These are phyloP conservation scores for Prenolepis imparis DNA, from an alignment of 2,888 invertebrate genomes.

Conservation along the genomic window DNA sequence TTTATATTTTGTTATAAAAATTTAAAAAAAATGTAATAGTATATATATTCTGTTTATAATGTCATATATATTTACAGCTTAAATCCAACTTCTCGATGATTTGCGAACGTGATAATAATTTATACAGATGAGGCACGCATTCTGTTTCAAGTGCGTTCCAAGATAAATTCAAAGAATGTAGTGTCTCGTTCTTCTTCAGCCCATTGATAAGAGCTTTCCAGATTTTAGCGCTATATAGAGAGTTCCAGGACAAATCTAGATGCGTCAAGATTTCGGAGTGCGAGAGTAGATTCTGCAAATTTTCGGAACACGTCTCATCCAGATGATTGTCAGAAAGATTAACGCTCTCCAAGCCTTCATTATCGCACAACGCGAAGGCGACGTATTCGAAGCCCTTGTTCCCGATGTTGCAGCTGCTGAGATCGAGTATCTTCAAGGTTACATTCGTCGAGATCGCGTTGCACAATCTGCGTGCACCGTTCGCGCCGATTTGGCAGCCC, in stretches of 20 bases:
- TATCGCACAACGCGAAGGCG: conserved; percentile 81
- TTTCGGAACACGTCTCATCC: conserved; percentile 84
- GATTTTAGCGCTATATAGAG: conserved; percentile 84
- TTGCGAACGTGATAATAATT: conserved; percentile 69
- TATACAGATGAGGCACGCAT: conserved; percentile 69
- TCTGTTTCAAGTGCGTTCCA: conserved; percentile 86
- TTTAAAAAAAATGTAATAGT: no score
- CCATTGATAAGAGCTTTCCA: conserved; percentile 84
- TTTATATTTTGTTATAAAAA: conserved; percentile 11
- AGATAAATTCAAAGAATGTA: conserved; percentile 85
- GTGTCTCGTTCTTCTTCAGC: conserved; percentile 80
- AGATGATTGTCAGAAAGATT: conserved; percentile 87
- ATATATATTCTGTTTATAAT: not conserved
- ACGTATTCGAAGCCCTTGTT: conserved; percentile 85
- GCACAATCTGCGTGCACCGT: conserved; percentile 83
- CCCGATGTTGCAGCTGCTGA: conserved; percentile 86
- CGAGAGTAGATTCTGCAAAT: conserved; percentile 84
- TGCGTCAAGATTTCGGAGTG: conserved; percentile 85
- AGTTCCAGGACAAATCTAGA: conserved; percentile 88
- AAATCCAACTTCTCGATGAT: conserved; percentile 76
- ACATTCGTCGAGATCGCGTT: conserved; percentile 83
- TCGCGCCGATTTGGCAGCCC: conserved; percentile 86
- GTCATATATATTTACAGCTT: conserved; percentile 72
- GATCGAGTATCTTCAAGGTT: conserved; percentile 83
- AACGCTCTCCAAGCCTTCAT: conserved; percentile 83